A percentile compares a stretch with the other conserved stretches of the same genome.
Evolutionary conservation across 2,113 vertebrate species (phyloP).

Genomic region (Puntigrus tetrazona): DNA sequence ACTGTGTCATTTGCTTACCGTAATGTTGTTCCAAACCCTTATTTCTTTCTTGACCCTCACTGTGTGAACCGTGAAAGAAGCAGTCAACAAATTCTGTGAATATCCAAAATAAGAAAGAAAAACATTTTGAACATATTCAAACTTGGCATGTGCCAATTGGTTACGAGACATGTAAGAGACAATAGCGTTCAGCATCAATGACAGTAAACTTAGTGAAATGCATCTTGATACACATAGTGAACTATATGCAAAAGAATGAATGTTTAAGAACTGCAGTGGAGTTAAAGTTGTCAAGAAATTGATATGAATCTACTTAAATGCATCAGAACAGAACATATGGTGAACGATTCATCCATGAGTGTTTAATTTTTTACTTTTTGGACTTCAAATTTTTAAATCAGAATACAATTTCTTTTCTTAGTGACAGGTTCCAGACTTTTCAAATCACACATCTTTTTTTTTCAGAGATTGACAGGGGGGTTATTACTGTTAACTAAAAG

Average conservation of each 20-base stretch:
- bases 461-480: neutral
- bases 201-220: neutral
- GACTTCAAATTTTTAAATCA: neutral
- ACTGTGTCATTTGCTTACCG: slow-evolving; percentile 2
- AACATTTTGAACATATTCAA: neutral
- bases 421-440: too few relatives aligned
- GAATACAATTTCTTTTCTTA: too few relatives aligned
- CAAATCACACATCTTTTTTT: too few relatives aligned
- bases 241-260: neutral
- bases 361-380: neutral
- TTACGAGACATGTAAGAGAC: neutral
- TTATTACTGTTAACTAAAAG: neutral
- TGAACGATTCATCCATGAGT: neutral
- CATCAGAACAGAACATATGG: neutral
- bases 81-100: neutral
- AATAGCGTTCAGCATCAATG: neutral
- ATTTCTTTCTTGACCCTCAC: neutral
- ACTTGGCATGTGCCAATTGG: neutral
- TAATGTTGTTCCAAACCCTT: neutral
- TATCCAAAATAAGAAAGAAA: neutral
- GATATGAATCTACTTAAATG: neutral
- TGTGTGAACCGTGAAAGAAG: neutral
- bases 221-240: neutral
- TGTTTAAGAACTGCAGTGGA: neutral
- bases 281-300: neutral